Conservation (phyloP, 2,113 vertebrate genomes). For the Fulica atra region DNA sequence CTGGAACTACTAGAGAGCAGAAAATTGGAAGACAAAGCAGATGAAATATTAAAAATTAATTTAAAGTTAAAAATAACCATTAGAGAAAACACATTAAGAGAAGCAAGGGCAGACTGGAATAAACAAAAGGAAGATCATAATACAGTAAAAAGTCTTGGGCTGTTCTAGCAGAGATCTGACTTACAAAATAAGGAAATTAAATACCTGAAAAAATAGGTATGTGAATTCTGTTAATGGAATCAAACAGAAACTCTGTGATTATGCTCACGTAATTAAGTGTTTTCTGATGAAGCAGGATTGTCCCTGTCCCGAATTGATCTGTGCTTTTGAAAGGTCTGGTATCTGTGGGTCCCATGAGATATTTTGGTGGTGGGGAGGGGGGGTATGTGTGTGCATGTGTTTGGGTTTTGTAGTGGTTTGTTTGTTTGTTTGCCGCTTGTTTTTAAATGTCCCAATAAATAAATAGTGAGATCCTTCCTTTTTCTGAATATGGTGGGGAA, state of each 20-base stretch:
- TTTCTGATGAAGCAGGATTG: not conserved
- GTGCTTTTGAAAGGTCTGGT: not conserved
- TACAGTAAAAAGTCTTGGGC: not conserved
- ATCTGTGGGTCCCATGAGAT: not conserved
- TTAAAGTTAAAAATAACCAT: not conserved
- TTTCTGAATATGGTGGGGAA: not conserved
- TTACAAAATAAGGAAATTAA: not conserved
- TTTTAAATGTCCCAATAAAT: not conserved
- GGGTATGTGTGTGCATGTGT: not conserved
- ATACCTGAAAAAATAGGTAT: not conserved
- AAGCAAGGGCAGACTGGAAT: not conserved
- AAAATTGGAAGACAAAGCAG: not conserved
- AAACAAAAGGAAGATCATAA: not conserved
- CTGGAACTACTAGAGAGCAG: not conserved
- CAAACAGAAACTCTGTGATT: not conserved
- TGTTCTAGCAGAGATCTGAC: not conserved
- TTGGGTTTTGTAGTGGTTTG: no score
- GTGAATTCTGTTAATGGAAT: not conserved
- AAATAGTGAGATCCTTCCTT: not conserved
- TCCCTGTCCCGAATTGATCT: not conserved
- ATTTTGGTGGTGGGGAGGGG: no score
- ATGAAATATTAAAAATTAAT: not conserved
- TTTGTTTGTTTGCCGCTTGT: not conserved
- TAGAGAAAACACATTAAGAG: not conserved
- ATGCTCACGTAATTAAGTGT: not conserved